These are phyloP conservation scores for Druon quercuslanigerum DNA, from an alignment of 1,140 invertebrate species.

Conservation along the genomic window DNA sequence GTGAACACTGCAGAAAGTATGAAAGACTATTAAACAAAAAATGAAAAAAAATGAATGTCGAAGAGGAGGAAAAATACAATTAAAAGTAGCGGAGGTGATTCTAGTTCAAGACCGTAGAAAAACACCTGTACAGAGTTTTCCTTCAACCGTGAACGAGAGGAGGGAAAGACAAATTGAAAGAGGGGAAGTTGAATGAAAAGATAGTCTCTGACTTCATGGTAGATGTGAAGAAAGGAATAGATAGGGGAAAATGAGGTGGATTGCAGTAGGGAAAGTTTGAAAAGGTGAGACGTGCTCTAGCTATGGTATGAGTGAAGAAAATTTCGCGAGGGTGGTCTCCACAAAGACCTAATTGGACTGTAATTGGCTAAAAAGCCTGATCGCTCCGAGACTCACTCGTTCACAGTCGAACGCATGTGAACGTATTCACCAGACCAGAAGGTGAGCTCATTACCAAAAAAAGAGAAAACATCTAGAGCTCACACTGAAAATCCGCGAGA, in stretches of 20 bases:
- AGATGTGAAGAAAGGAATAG: background rate
- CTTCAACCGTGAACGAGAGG: conserved; percentile 3
- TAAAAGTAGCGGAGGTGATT: conserved; percentile 41
- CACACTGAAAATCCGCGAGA: conserved; percentile 17
- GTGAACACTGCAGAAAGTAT: background rate
- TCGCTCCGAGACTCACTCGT: conserved; percentile 12
- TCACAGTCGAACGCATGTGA: conserved; percentile 33
- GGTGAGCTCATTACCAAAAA: conserved; percentile 25
- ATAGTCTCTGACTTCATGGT: conserved; percentile 13
- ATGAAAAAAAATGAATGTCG: conserved; percentile 41
- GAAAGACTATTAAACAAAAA: conserved; percentile 1
- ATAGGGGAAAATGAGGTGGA: conserved; percentile 22
- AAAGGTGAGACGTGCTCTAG: conserved; percentile 29
- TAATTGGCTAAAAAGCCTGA: conserved; percentile 37
- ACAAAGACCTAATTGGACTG: conserved; percentile 38
- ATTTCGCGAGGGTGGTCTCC: conserved; percentile 30
- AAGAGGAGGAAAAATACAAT: conserved; percentile 43
- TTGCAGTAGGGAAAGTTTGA: conserved; percentile 3
- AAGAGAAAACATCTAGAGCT: conserved; percentile 8
- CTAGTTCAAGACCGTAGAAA: conserved; percentile 28
- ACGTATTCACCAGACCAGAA: conserved; percentile 38
- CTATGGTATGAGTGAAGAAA: conserved; percentile 20
- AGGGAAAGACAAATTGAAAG: conserved; percentile 19
- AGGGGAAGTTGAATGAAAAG: background rate
- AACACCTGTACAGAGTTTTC: conserved; percentile 19